Conservation (phyloP, 1,140 invertebrate species). For the Ridgeia piscesae region DNA sequence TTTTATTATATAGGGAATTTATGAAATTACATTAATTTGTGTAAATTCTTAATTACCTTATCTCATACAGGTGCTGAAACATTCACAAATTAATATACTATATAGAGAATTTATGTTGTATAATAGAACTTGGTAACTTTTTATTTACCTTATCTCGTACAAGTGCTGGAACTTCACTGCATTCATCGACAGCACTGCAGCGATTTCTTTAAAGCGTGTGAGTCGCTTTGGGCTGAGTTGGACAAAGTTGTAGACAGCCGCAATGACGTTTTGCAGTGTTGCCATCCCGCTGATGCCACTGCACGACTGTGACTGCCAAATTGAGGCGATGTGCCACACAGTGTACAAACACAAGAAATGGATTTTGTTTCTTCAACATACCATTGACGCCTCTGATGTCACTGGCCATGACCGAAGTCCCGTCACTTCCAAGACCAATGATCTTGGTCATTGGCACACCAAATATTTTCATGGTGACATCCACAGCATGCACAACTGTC, state of each 20-base stretch:
- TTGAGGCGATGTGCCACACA: constrained; percentile 10
- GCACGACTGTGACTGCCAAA: not conserved
- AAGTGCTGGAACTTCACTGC: not conserved
- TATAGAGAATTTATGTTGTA: not conserved
- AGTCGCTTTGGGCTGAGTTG: not conserved
- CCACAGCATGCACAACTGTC: not conserved
- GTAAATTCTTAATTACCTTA: too few species aligned
- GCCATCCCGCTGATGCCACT: not conserved
- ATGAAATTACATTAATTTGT: too few species aligned
- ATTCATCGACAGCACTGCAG: not conserved
- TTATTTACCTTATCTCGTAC: not conserved
- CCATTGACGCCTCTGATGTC: not conserved
- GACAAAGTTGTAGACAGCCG: not conserved
- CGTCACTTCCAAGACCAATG: constrained; percentile 15
- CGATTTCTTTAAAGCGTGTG: not conserved
- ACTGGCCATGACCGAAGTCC: not conserved
- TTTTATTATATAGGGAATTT: too few species aligned
- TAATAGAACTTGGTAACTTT: not conserved
- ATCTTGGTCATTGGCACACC: not conserved
- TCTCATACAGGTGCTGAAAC: too few species aligned
- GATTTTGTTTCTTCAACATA: not conserved
- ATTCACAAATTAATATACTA: not conserved
- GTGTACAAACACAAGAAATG: constrained; percentile 11
- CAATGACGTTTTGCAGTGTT: not conserved
- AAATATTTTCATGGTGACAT: not conserved